Evolutionary conservation across 2,113 vertebrate genomes (phyloP).

Genomic region (Ailuropoda melanoleuca): DNA sequence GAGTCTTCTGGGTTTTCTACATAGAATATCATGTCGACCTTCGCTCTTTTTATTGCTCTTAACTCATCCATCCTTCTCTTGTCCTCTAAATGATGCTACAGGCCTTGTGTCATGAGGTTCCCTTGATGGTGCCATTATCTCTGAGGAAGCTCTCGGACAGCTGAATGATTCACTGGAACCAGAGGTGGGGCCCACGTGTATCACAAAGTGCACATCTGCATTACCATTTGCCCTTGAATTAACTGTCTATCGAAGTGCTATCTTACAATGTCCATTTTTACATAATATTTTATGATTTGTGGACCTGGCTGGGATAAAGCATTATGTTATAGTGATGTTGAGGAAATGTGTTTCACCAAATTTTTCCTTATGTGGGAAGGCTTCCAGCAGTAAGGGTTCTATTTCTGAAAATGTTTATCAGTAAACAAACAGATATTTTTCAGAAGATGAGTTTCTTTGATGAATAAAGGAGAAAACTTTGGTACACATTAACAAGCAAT

Average conservation of each 20-base stretch:
- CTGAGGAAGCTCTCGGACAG: neutral
- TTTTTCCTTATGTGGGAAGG: neutral
- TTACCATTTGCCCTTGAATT: neutral
- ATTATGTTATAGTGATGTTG: neutral
- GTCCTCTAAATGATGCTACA: neutral
- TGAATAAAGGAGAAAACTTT: neutral
- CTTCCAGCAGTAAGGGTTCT: neutral
- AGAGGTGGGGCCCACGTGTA: no score
- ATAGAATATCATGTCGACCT: neutral
- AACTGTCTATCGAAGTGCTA: neutral
- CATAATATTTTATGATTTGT: neutral
- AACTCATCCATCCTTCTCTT: neutral
- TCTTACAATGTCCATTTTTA: neutral
- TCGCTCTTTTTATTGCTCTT: neutral
- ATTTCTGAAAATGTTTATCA: conserved; percentile 3
- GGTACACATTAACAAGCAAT: neutral
- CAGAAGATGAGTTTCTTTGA: neutral
- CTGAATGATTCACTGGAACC: neutral
- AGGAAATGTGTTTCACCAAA: neutral
- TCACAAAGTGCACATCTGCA: neutral
- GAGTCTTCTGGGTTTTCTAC: neutral
- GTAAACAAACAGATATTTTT: neutral
- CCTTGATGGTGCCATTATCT: neutral
- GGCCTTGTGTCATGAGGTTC: neutral
- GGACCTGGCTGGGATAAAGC: neutral